These are phyloP conservation scores for Chitala chitala DNA, from an alignment of 2,113 vertebrate species.

Conservation along the genomic window DNA sequence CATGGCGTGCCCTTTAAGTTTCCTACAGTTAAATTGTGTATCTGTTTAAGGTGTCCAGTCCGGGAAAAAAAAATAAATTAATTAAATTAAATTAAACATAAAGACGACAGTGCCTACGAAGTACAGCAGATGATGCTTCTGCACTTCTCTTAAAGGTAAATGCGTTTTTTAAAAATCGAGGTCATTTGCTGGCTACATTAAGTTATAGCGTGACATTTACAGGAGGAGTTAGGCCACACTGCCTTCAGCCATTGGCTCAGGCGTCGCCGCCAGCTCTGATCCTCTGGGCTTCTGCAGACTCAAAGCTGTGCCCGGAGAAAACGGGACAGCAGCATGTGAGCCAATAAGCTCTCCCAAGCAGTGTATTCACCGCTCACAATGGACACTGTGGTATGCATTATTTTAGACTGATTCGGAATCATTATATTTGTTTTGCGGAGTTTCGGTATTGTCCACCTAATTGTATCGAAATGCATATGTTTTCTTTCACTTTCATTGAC, in stretches of 20 bases:
- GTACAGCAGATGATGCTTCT: too few species aligned
- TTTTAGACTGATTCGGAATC: neutral
- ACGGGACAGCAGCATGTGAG: neutral
- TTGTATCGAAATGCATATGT: too few species aligned
- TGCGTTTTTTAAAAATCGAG: neutral
- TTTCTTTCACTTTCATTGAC: slow-evolving; percentile 11
- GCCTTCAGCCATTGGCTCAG: slow-evolving; percentile 46
- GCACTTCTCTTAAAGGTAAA: too few species aligned
- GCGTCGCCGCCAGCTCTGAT: neutral
- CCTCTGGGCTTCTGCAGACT: neutral
- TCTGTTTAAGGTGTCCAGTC: too few species aligned
- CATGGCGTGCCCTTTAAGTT: too few species aligned
- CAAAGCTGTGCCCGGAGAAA: neutral
- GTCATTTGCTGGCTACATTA: neutral
- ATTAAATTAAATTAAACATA: too few species aligned
- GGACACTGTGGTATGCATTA: neutral
- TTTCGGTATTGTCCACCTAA: too few species aligned
- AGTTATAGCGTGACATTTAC: slow-evolving; percentile 13
- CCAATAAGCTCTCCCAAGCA: neutral
- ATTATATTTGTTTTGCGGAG: too few species aligned
- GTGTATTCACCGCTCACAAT: neutral
- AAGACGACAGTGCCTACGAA: too few species aligned
- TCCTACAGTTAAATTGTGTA: too few species aligned
- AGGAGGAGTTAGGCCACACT: slow-evolving; percentile 49
- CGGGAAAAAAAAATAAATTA: too few species aligned